Evolutionary conservation across 2,888 invertebrate species (phyloP), one percentile per base, ranked within the genome.

Genomic region (Drosophila robusta): DNA sequence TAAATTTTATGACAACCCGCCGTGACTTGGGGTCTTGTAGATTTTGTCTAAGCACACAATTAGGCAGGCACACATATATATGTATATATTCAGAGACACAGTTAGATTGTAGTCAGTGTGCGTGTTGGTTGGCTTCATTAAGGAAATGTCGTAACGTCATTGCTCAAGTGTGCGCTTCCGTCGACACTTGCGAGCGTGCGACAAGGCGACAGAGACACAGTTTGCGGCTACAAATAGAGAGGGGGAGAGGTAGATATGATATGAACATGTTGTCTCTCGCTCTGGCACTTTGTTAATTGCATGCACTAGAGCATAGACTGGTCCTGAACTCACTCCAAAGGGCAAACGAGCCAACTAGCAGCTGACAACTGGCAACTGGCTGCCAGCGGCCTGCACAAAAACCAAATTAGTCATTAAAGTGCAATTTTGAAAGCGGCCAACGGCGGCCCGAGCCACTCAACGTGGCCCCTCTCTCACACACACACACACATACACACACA

Each of bases 101-200:
- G 41, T 57, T 57, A 39, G 50, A 14, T 18, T 39, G 49, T 18
- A 36, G 45, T 39, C 44, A 14, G 54, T 61, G 62, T 62, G 64
- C 58, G 65, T 71, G 65, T 69, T 61, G 66, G 70, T 82, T 81
- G 79, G 75, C 87, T 84, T 89, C 90, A 89, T 90, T 90, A 90
- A 87, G 89, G 87, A 89, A 90, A 90, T 87, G 89, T 90, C 80
- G 80, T 80, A 87, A 84, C 82, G 85, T 81, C 85, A 85, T 80
- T 81, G 89, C 83, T 85, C 81, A 90, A 90, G 80, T 90, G 82
- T 78, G 75, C 78, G 78, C 76, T 90, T 90, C 90, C 90, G 90
- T 75, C 80, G 74, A 76, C 87, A 81, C 80, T 81, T 71, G 51
- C 65, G 46, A 54, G 14, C 63, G 18, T 45, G 66, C 42, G 49